These are phyloP conservation scores for Anniella stebbinsi DNA, from an alignment of 2,797 vertebrate genomes.

Conservation along the genomic window DNA sequence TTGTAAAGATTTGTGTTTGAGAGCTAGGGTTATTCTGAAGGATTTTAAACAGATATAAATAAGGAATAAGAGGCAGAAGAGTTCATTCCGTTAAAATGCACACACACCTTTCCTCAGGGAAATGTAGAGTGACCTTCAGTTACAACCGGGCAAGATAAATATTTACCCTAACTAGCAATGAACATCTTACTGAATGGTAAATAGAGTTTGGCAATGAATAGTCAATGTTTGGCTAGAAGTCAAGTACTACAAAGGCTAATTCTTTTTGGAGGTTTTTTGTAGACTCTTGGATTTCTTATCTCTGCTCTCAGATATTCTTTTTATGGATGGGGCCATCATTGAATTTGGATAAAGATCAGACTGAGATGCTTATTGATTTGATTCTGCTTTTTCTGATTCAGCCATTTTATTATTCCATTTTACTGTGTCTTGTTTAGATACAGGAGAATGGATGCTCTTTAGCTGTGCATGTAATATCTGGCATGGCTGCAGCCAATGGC, in stretches of 20 bases:
- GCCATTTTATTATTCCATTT: background rate
- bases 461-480: background rate
- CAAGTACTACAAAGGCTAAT: conserved; percentile 65
- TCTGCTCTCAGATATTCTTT: conserved; percentile 57
- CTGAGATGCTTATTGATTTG: conserved; percentile 40
- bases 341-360: background rate
- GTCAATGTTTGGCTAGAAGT: conserved; percentile 72
- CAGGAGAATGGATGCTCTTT: background rate
- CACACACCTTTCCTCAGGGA: conserved; percentile 46
- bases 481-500: background rate
- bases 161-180: conserved; percentile 59
- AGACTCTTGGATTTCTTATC: conserved; percentile 66
- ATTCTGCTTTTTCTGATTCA: conserved; percentile 17
- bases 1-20: background rate
- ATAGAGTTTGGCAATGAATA: conserved; percentile 68
- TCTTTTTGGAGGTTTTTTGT: conserved; percentile 62
- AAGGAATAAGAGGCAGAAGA: conserved; percentile 43
- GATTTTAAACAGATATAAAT: conserved; percentile 45
- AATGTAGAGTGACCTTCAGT: conserved; percentile 56
- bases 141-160: conserved; percentile 64
- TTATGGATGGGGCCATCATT: background rate
- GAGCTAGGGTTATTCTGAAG: background rate
- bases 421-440: background rate
- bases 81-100: conserved; percentile 31
- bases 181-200: conserved; percentile 57